Evolutionary conservation across 1,140 invertebrate genomes (phyloP), one percentile per base, ranked within the genome.

Genomic region (Anastrepha obliqua): DNA sequence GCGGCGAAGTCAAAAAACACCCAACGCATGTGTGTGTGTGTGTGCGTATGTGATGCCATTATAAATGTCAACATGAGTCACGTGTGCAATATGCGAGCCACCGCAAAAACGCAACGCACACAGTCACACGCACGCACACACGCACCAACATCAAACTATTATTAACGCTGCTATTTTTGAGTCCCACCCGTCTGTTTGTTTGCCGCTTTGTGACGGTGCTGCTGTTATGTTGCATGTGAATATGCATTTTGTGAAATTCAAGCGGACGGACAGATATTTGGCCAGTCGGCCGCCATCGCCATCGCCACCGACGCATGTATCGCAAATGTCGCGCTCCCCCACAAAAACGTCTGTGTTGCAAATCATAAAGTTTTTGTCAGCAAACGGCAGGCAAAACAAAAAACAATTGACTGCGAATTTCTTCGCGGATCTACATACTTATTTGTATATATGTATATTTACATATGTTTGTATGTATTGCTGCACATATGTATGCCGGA

Each of bases 271-370:
- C 47, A 81, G 29, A 81, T 81, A 81, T 81, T 81, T 81, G 74
- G 74, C 44, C 74, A 81, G 74, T 81, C 74, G 74, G 47, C 74
- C 74, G 74, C 74, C 47, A 81, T 51, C 74, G 74, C 74, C 47
- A 81, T 51, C 74, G 74, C 47, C 74, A 55, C 17, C 74, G 74
- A 81, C 74, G 74, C 74, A 47, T 81, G 74, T 55, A 55, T 81
- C 47, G 47, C 74, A 81, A 11, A 55, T 81, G 74, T 81, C 74
- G 47, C 11, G 74, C 42, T 55, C 74, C 74, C 74, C 74, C 74
- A 47, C 74, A 81, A 58, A 81, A 55, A 55, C 44, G 47, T 20
- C 47, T 81, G 74, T 29, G 74, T 55, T 55, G 74, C 2, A 81
- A 81, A 81, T 81, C 74, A 81, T 81, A 81, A 81, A 74, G 55